A percentile compares a stretch with the other conserved stretches of the same genome.
Evolutionary conservation across 2,113 vertebrate species (phyloP).

Genomic region (Plectropomus leopardus): DNA sequence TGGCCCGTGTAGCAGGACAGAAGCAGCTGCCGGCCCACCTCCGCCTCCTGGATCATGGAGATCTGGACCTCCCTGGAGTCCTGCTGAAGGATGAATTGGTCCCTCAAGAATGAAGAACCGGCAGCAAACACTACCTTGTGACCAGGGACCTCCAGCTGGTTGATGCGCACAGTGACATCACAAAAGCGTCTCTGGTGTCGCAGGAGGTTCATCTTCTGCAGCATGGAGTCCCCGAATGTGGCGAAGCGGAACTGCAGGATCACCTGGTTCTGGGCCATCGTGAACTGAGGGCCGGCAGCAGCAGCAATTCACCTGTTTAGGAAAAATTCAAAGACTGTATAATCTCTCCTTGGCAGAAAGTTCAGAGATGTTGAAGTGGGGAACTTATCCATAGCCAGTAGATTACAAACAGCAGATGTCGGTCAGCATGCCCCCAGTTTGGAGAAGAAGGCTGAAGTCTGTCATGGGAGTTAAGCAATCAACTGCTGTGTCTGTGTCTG

Average conservation of each 20-base stretch:
- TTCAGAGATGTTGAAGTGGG: no score
- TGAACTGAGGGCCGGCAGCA: conserved; percentile 64
- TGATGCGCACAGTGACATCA: conserved; percentile 94
- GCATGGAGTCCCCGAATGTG: conserved; percentile 97
- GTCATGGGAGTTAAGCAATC: no score
- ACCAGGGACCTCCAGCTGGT: conserved; percentile 93
- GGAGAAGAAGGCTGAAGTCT: no score
- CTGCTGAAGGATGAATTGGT: conserved; percentile 97
- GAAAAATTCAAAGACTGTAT: conserved; percentile 14
- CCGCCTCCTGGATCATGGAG: conserved; percentile 94
- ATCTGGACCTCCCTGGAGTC: conserved; percentile 96
- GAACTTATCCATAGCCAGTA: no score
- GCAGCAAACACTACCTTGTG: conserved; percentile 98
- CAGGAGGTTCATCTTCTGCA: conserved; percentile 97
- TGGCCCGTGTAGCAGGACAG: conserved; percentile 97
- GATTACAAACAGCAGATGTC: no score
- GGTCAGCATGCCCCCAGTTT: no score
- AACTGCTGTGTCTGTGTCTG: no score
- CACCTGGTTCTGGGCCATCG: conserved; percentile 95
- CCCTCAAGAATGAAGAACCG: conserved; percentile 96
- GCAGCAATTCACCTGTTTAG: conserved; percentile 43
- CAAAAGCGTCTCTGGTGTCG: conserved; percentile 96
- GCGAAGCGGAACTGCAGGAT: conserved; percentile 97
- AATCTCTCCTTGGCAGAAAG: no score
- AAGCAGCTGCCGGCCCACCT: conserved; percentile 94